Evolutionary conservation across 2,797 vertebrate species (phyloP).

Genomic region (Capromys pilorides): DNA sequence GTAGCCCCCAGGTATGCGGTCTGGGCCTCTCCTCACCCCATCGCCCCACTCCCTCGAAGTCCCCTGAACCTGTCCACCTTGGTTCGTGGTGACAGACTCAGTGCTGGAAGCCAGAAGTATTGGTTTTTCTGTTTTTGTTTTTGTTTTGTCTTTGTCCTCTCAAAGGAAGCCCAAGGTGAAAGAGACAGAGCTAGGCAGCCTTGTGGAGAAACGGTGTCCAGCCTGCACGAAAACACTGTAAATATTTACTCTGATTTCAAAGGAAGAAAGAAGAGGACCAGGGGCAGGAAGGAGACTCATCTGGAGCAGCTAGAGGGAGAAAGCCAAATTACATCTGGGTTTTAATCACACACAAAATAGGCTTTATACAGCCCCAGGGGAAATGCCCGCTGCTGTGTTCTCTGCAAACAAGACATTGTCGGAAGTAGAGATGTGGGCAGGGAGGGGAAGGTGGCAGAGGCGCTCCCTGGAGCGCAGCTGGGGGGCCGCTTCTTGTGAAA

Average conservation of each 20-base stretch:
- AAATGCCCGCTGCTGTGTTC: not conserved
- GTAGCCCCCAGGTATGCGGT: not conserved
- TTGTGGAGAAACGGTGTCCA: conserved; percentile 50
- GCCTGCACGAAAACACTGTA: conserved; percentile 11
- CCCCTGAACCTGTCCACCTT: not conserved
- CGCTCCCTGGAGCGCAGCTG: not conserved
- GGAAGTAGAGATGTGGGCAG: not conserved
- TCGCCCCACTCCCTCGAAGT: not conserved
- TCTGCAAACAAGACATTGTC: not conserved
- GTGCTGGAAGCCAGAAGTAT: not conserved
- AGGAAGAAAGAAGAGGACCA: not conserved
- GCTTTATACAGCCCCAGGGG: not conserved
- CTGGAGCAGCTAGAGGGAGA: not conserved
- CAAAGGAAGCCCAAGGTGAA: conserved; percentile 51
- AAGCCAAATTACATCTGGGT: not conserved
- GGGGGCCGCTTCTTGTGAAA: not conserved
- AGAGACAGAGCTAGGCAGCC: conserved; percentile 45
- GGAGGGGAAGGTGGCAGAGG: not conserved
- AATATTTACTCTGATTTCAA: conserved; percentile 65
- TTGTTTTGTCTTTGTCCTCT: not conserved
- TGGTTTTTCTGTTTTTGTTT: not conserved
- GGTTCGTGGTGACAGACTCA: not conserved
- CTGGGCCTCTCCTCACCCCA: not conserved
- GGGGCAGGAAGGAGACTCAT: not conserved
- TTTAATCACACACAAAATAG: not conserved